A percentile compares a stretch with the other conserved stretches of the same genome.
These are phyloP conservation scores for Enteromius afrohamiltoni DNA, from an alignment of 2,797 vertebrate genomes.

Conservation along the genomic window DNA sequence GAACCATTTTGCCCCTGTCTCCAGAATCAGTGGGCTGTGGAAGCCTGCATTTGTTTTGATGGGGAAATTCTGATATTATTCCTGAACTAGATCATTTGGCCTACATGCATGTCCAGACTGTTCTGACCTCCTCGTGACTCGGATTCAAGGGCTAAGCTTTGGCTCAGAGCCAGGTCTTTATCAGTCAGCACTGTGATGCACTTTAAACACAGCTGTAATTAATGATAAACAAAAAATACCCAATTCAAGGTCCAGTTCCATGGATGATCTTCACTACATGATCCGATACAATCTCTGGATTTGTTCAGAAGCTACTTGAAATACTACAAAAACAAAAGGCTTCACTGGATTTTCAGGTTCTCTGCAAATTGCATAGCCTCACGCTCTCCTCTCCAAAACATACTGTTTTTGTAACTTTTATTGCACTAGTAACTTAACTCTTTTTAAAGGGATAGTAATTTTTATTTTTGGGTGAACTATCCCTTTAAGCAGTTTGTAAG, in stretches of 20 bases:
- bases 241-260: slow-evolving; percentile 22
- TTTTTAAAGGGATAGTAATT: not conserved
- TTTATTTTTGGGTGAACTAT: no score
- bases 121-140: slow-evolving; percentile 32
- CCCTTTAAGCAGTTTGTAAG: not conserved
- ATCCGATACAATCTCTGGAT: not conserved
- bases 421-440: not conserved
- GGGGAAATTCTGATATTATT: slow-evolving; percentile 9
- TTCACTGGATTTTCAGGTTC: not conserved
- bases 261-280: not conserved
- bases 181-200: slow-evolving; percentile 29
- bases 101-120: slow-evolving; percentile 41
- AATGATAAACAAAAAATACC: slow-evolving; percentile 7
- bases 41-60: slow-evolving; percentile 1
- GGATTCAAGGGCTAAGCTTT: slow-evolving; percentile 38
- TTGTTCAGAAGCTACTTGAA: slow-evolving; percentile 15
- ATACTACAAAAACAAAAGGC: slow-evolving; percentile 8
- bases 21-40: not conserved
- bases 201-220: slow-evolving; percentile 26
- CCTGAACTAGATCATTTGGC: not conserved
- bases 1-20: not conserved
- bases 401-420: not conserved
- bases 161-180: slow-evolving; percentile 24
- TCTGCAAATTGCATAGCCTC: not conserved
- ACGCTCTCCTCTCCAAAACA: not conserved